A percentile compares a stretch with the other conserved stretches of the same genome.
These are phyloP conservation scores for Chrysotoxum bicinctum DNA, from an alignment of 2,888 invertebrate species.

Conservation along the genomic window DNA sequence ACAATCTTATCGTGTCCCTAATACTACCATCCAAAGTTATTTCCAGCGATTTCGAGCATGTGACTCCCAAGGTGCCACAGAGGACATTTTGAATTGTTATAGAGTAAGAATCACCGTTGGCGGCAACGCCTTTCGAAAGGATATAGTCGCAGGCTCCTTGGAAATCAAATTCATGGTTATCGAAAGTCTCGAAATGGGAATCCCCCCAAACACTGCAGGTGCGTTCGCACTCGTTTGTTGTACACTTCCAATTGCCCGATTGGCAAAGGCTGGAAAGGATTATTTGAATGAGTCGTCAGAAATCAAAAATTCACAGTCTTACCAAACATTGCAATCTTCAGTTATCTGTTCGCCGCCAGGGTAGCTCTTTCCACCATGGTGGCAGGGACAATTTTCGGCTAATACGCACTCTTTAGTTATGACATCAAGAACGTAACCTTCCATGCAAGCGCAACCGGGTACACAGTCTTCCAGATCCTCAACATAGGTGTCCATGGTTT, in stretches of 20 bases:
- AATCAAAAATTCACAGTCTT: constrained; percentile 60
- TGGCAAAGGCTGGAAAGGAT: constrained; percentile 84
- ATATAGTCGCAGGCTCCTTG: constrained; percentile 95
- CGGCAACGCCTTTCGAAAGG: constrained; percentile 87
- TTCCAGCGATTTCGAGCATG: constrained; percentile 92
- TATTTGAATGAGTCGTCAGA: neutral
- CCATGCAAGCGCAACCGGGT: constrained; percentile 90
- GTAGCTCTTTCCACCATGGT: constrained; percentile 93
- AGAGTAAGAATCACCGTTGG: constrained; percentile 86
- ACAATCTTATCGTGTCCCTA: constrained; percentile 86
- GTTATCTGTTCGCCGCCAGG: constrained; percentile 88
- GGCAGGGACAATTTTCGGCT: constrained; percentile 91
- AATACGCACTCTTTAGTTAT: constrained; percentile 86
- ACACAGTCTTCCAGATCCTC: constrained; percentile 86
- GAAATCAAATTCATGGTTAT: constrained; percentile 91
- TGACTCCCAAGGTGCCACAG: constrained; percentile 92
- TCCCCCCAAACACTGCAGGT: constrained; percentile 94
- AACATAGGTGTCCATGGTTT: constrained; percentile 89
- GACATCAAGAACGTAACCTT: constrained; percentile 88
- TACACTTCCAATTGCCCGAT: constrained; percentile 91
- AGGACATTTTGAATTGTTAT: constrained; percentile 93
- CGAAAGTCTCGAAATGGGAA: constrained; percentile 94
- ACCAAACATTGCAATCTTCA: constrained; percentile 93
- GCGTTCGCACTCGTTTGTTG: constrained; percentile 87
- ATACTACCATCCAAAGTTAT: constrained; percentile 84